phyloP scores from a whole-genome alignment of 2,113 vertebrate species.

The Urocitellus parryii region DNA sequence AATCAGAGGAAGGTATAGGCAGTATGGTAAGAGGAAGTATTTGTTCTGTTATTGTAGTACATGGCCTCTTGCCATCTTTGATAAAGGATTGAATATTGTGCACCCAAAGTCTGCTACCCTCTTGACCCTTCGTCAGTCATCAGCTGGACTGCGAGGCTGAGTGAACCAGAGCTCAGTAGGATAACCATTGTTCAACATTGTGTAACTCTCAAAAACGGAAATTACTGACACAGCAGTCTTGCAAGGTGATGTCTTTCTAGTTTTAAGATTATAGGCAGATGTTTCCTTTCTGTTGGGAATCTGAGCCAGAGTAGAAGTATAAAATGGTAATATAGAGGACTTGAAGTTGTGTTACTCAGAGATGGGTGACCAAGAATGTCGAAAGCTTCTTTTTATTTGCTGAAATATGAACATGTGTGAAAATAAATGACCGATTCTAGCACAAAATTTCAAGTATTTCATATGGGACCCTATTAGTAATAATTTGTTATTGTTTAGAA shows the following conservation, averaged over 20 bases:
- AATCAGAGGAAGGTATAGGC: conserved; percentile 87
- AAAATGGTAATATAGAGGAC: background rate
- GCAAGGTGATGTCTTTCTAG: conserved; percentile 68
- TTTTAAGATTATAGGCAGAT: conserved; percentile 60
- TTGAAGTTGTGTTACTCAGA: conserved; percentile 38
- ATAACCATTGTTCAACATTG: conserved; percentile 83
- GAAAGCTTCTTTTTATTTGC: conserved; percentile 40
- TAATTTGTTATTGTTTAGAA: conserved; percentile 26
- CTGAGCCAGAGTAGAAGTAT: background rate
- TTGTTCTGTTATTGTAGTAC: conserved; percentile 85
- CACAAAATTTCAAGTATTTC: conserved; percentile 6
- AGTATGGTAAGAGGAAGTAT: conserved; percentile 87
- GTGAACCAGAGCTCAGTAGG: conserved; percentile 77
- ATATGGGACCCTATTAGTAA: background rate
- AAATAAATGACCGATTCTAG: background rate
- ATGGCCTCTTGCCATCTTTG: conserved; percentile 88
- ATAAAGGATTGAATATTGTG: conserved; percentile 86
- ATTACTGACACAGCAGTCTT: conserved; percentile 81
- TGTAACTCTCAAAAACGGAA: conserved; percentile 82
- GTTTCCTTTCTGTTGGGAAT: conserved; percentile 70
- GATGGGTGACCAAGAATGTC: conserved; percentile 23
- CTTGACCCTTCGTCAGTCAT: conserved; percentile 88
- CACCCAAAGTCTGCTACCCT: conserved; percentile 89
- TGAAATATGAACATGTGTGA: background rate
- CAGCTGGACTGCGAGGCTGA: conserved; percentile 77